Base-by-base conservation (phyloP, 2,797 vertebrate genomes). In the Heteromormyrus szaboi region DNA sequence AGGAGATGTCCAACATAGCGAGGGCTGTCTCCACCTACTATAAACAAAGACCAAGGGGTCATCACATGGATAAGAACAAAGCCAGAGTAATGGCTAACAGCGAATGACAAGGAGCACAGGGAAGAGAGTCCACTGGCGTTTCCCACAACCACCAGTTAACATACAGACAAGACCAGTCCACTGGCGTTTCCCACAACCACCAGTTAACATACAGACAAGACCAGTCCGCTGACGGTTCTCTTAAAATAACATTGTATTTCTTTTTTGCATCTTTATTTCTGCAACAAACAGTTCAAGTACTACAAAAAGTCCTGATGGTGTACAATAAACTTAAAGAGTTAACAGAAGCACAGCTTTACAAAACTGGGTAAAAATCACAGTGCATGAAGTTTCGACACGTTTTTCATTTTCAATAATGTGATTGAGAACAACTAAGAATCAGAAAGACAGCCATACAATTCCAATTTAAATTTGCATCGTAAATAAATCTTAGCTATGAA, bases 201-300 rank as follows among this genome's bases (percentile, higher is more conserved):
- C 25, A 25, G 25, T 25, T 53, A 19, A 54, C 53, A 54, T 4
- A 14, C 2, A 53, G 22, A 65, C 14, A 37, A 3, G 12, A 41
- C 33, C 29, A 41, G 41, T 76, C 29, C 33, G 0, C 33, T 41
- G 68, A 41, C 68, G 7, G 68, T 37, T 76, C 68, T 17, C 33
- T 76, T 7, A 76, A 76, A 76, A 76, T 76, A 25, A 68, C 25
- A 29, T 68, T 29, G 62, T 68, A 8, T 89, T 89, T 94, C 93
- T 94, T 94, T 96, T 96, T 96, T 96, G 97, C 94, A 96, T 97
- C 96, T 97, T 97, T 97, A 99, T 98, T 98, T 98, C 98, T 98
- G 97, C 99, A 99, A 97, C 97, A 99, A 99, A 99, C 97, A 97
- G 96, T 99, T 99, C 98, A 99, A 99, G 98, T 99, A 99, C 98